phyloP scores from a whole-genome alignment of 2,797 vertebrate genomes.

The Hydrolagus colliei region DNA sequence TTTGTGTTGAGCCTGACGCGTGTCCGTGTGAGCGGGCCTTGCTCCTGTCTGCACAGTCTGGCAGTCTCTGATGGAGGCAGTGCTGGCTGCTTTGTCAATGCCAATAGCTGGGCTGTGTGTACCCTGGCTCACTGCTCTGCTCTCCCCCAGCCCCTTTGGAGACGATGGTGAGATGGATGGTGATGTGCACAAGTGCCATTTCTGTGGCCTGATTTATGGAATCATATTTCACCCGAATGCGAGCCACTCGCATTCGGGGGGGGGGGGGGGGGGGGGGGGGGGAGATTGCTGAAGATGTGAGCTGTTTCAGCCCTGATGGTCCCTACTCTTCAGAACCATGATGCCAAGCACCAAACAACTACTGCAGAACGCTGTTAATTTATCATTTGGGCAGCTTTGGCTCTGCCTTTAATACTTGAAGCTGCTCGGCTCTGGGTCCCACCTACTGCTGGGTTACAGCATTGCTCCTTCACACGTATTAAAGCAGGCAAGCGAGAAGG shows the following conservation, averaged over 20 bases:
- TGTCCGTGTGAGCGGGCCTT: constrained; percentile 59
- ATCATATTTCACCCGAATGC: constrained; percentile 67
- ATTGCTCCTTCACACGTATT: no score
- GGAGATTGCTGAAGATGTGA: constrained; percentile 64
- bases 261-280: constrained; percentile 61
- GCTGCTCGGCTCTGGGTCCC: constrained; percentile 29
- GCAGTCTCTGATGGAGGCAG: constrained; percentile 58
- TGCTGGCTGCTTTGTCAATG: constrained; percentile 53
- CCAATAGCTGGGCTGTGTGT: constrained; percentile 52
- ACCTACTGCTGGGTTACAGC: no score
- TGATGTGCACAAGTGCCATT: constrained; percentile 59
- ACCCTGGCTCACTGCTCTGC: constrained; percentile 45
- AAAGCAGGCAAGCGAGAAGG: no score
- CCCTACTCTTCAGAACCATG: constrained; percentile 60
- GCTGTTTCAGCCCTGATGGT: constrained; percentile 65
- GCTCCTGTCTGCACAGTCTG: constrained; percentile 47
- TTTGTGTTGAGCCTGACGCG: constrained; percentile 69
- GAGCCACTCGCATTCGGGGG: constrained; percentile 62
- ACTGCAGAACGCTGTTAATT: constrained; percentile 72
- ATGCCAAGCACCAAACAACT: constrained; percentile 76
- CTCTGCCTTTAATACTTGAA: constrained; percentile 63
- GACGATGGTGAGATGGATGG: constrained; percentile 58
- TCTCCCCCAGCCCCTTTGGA: constrained; percentile 46
- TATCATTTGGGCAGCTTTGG: constrained; percentile 71
- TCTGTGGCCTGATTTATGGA: constrained; percentile 80